These are phyloP conservation scores for Morbakka virulenta DNA, from an alignment of 30 jellyfish, hydroid and myxozoan genomes.

Conservation along the genomic window DNA sequence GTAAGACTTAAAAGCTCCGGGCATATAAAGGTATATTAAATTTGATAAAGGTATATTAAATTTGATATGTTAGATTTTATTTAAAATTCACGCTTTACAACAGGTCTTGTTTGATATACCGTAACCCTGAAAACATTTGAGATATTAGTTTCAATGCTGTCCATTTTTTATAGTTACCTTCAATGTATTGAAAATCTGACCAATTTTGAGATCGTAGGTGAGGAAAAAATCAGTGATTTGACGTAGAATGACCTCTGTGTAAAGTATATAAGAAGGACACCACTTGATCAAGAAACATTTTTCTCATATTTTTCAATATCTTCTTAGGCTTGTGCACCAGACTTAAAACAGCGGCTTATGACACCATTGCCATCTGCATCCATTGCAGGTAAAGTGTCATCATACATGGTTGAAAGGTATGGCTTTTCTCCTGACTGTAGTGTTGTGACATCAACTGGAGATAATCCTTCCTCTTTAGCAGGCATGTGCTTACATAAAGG, in stretches of 20 bases:
- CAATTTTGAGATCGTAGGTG: no score
- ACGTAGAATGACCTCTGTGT: background rate
- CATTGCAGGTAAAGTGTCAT: constrained; percentile 56
- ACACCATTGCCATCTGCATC: constrained; percentile 68
- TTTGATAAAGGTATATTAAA: no score
- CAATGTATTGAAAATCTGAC: no score
- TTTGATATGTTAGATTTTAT: no score
- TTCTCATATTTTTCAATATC: background rate
- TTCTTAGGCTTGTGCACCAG: constrained; percentile 85
- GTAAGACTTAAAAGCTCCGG: no score
- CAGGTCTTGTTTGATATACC: no score
- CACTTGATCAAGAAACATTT: no score
- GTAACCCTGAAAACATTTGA: no score
- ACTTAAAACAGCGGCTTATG: constrained; percentile 46
- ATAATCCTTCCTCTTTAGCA: constrained; percentile 88
- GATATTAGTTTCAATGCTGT: no score
- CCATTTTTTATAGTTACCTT: no score
- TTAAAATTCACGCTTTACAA: no score
- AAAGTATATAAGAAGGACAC: background rate
- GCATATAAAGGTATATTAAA: no score
- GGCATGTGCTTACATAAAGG: constrained; percentile 77
- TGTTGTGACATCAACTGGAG: constrained; percentile 86
- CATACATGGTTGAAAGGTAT: constrained; percentile 59
- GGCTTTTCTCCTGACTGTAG: constrained; percentile 55
- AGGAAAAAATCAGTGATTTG: background rate